phyloP scores from a whole-genome alignment of 2,888 invertebrate genomes.

The Trissonchulus latispiculum region DNA sequence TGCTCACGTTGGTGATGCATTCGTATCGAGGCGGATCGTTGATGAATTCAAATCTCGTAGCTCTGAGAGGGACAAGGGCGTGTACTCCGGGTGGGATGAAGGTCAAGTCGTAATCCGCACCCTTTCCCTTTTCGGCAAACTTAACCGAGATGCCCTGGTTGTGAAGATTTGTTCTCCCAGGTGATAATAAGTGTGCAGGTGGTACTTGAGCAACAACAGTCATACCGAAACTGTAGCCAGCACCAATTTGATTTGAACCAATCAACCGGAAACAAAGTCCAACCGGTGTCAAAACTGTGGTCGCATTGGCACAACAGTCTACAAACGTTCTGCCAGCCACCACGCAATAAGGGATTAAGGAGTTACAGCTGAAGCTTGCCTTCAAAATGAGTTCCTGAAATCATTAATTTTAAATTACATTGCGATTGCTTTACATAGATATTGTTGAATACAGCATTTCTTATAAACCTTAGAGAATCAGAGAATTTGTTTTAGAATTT shows the following conservation, averaged over 20 bases:
- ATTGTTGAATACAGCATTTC: no score
- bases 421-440: no score
- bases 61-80: slow-evolving; percentile 35
- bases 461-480: no score
- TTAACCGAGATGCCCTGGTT: slow-evolving; percentile 38
- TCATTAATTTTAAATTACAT: no score
- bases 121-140: slow-evolving; percentile 32
- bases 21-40: slow-evolving; percentile 29
- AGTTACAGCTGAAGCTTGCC: neutral
- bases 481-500: no score
- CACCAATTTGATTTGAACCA: slow-evolving; percentile 9
- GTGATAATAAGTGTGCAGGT: slow-evolving; percentile 31
- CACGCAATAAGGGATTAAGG: neutral
- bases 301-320: slow-evolving; percentile 1
- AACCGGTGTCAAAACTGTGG: neutral
- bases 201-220: slow-evolving; percentile 32
- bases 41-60: slow-evolving; percentile 38
- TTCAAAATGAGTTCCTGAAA: neutral
- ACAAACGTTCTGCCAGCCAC: neutral
- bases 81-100: slow-evolving; percentile 35
- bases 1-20: slow-evolving; percentile 30
- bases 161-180: slow-evolving; percentile 34
- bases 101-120: slow-evolving; percentile 33
- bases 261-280: neutral
- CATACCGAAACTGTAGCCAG: slow-evolving; percentile 34